Conservation (phyloP, 2,888 invertebrate species). For the Ectropis crepuscularia region DNA sequence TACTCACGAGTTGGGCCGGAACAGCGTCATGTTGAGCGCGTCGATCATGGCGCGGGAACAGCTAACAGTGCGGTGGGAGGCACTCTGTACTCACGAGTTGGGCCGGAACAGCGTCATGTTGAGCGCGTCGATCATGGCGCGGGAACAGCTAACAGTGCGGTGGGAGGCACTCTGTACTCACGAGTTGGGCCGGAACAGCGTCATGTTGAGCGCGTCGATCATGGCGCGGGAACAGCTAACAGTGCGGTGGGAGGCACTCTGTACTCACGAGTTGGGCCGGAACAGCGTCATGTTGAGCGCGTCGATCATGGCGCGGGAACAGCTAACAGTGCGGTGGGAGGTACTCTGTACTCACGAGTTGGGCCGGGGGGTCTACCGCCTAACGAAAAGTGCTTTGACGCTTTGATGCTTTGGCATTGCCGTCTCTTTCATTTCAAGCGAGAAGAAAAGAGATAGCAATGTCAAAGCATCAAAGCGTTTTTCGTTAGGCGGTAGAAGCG, state of each 20-base stretch:
- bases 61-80: conserved; percentile 88
- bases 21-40: conserved; percentile 91
- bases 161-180: conserved; percentile 87
- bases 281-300: conserved; percentile 92
- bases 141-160: too few relatives aligned
- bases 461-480: too few relatives aligned
- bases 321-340: conserved; percentile 90
- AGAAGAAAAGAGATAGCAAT: too few relatives aligned
- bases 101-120: conserved; percentile 92
- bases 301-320: conserved; percentile 91
- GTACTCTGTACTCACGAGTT: conserved; percentile 89
- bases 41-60: conserved; percentile 93
- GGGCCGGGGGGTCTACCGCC: too few relatives aligned
- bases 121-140: conserved; percentile 92
- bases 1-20: conserved; percentile 92
- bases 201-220: conserved; percentile 91
- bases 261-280: conserved; percentile 92
- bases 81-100: conserved; percentile 89
- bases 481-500: too few relatives aligned
- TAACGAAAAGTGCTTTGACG: too few relatives aligned
- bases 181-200: conserved; percentile 93
- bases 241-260: conserved; percentile 87
- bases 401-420: too few relatives aligned
- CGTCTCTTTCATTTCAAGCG: too few relatives aligned
- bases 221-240: conserved; percentile 92